Base-by-base conservation (phyloP, 2,113 vertebrate species). In the Dunckerocampus dactyliophorus region DNA sequence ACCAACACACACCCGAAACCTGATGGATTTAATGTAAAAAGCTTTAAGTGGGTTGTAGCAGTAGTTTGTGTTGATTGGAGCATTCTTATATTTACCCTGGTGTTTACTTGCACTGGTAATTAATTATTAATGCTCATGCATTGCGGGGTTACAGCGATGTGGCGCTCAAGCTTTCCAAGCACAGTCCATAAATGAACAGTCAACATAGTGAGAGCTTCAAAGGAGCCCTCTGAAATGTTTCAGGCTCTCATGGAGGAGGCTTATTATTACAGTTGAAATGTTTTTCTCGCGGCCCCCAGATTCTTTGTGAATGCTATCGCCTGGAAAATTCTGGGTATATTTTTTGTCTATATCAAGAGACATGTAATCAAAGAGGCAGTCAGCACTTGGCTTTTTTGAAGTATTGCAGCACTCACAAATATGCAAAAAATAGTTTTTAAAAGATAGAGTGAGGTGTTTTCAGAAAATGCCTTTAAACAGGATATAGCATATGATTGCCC, bases 261-360 rank as follows among this genome's bases (percentile, higher is more conserved):
- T 88, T 88, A 89, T 88, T 88, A 89, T 89, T 89, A 89, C 82
- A 71, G 81, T 60, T 85, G 86, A 89, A 89, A 83, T 87, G 82
- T 89, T 89, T 88, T 85, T 82, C 75, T 69, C 56, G 82, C 45
- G 72, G 80, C 82, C 71, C 81, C 79, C 82, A 85, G 81, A 88
- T 85, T 82, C 85, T 86, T 86, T 85, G 82, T 83, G 83, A 84
- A 80, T 74, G 74, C 72, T 73, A 63, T 80, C 82, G 80, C 77
- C 19, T 77, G 59, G 68, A 76, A 85, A 87, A 84, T 85, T 78
- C 79, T 55, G 74, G 58, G 67, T 85, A 63, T 81, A 86, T 84
- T 79, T 47, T 48, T 60, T 87, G 77, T 86, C 79, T 88, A 60
- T 81, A 85, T 85, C 82, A 82, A 87, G 77, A 85, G 82, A 81